Percentiles rank a stretch among this genome's conserved stretches.
Evolutionary conservation across 2,113 vertebrate genomes (phyloP).

Genomic region (Atlantisia rogersi): DNA sequence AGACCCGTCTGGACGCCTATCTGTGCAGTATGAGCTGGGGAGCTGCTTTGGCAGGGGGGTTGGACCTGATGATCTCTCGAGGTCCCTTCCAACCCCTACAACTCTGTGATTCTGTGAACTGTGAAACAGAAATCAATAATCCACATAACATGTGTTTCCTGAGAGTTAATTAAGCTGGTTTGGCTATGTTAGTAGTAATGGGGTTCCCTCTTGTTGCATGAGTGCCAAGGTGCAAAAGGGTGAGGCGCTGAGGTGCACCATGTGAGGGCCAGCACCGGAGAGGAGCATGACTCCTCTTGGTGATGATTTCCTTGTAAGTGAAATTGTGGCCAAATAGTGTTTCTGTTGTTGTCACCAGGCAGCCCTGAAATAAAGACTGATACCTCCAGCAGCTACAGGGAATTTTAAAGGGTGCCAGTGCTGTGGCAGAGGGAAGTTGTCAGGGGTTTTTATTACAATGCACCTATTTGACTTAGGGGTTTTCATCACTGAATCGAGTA

Average conservation of each 20-base stretch:
- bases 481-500: not conserved
- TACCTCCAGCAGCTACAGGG: not conserved
- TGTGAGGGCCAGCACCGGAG: not conserved
- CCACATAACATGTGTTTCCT: fast-evolving
- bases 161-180: not conserved
- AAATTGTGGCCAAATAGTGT: not conserved
- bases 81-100: too few species aligned
- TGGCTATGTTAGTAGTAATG: not conserved
- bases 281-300: not conserved
- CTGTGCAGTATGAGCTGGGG: too few species aligned
- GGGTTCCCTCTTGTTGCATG: not conserved
- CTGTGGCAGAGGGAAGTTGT: not conserved
- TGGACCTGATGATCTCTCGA: too few species aligned
- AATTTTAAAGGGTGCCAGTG: not conserved
- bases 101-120: too few species aligned
- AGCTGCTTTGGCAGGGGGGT: too few species aligned
- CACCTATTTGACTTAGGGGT: fast-evolving
- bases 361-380: not conserved
- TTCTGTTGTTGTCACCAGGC: not conserved
- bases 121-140: fast-evolving
- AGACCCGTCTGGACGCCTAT: too few species aligned
- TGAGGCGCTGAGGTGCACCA: not conserved
- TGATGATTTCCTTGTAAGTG: not conserved
- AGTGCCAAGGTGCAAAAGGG: fast-evolving
- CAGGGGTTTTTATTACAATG: not conserved